Conservation (phyloP, 2,888 invertebrate species). For the Apoda limacodes region DNA sequence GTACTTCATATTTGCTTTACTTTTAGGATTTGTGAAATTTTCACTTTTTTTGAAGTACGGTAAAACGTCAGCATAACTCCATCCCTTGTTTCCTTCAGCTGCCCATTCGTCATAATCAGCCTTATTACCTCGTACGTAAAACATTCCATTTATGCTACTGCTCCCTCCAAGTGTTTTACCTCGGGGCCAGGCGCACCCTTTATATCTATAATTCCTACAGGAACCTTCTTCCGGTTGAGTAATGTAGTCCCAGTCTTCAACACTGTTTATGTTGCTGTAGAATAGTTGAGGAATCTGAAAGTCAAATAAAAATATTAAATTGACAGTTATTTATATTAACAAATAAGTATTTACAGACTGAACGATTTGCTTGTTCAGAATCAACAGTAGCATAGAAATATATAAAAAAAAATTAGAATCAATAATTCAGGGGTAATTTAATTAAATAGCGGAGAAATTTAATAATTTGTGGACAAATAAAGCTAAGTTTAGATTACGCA, state of each 20-base stretch:
- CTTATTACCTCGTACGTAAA: slow-evolving; percentile 55
- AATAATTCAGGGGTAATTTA: no score
- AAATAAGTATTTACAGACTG: no score
- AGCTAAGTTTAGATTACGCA: no score
- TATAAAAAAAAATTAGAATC: no score
- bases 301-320: neutral
- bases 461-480: no score
- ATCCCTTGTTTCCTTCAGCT: slow-evolving; percentile 45
- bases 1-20: slow-evolving; percentile 11
- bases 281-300: slow-evolving; percentile 20
- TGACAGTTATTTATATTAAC: no score
- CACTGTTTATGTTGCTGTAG: slow-evolving; percentile 13
- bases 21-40: slow-evolving; percentile 12
- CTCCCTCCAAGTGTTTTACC: slow-evolving; percentile 69
- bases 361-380: no score
- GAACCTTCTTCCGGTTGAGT: slow-evolving; percentile 36
- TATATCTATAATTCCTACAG: slow-evolving; percentile 32
- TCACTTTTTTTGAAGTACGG: slow-evolving; percentile 24
- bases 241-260: slow-evolving; percentile 58
- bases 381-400: no score
- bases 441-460: no score
- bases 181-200: slow-evolving; percentile 49
- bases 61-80: slow-evolving; percentile 39
- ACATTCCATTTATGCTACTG: slow-evolving; percentile 59
- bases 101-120: slow-evolving; percentile 34